Conservation (phyloP, 2,797 vertebrate species). For the Phrynocephalus forsythii region DNA sequence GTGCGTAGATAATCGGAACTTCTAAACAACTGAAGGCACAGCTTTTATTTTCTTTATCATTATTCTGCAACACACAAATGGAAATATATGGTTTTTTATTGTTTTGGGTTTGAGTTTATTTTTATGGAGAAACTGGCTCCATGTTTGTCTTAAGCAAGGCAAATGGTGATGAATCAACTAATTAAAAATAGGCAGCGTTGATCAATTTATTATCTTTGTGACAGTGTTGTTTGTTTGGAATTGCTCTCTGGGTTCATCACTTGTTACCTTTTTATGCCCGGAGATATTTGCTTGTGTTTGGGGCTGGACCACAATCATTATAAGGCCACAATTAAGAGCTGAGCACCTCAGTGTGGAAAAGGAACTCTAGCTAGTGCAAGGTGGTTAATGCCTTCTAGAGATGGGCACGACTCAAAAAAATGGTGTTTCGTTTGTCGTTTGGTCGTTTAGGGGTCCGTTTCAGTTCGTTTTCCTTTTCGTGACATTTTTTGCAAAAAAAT, state of each 20-base stretch:
- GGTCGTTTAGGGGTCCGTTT: too few relatives aligned
- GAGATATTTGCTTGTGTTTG: constrained; percentile 29
- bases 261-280: constrained; percentile 17
- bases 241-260: neutral
- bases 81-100: constrained; percentile 14
- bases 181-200: constrained; percentile 51
- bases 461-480: too few relatives aligned
- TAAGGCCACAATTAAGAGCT: constrained; percentile 60
- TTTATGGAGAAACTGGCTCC: constrained; percentile 61
- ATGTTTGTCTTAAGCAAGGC: constrained; percentile 61
- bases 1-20: neutral
- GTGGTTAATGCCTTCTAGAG: constrained; percentile 55
- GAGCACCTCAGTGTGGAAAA: constrained; percentile 44
- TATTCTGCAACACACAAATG: neutral
- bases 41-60: neutral
- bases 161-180: constrained; percentile 64
- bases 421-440: too few relatives aligned
- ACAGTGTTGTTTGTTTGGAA: constrained; percentile 16
- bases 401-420: too few relatives aligned
- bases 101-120: constrained; percentile 39
- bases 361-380: constrained; percentile 58
- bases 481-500: too few relatives aligned
- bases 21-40: neutral
- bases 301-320: constrained; percentile 42
- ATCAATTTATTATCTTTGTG: constrained; percentile 62